A percentile compares a stretch with the other conserved stretches of the same genome.
Evolutionary conservation across 1,140 invertebrate genomes (phyloP).

Genomic region (Microplitis mediator): DNA sequence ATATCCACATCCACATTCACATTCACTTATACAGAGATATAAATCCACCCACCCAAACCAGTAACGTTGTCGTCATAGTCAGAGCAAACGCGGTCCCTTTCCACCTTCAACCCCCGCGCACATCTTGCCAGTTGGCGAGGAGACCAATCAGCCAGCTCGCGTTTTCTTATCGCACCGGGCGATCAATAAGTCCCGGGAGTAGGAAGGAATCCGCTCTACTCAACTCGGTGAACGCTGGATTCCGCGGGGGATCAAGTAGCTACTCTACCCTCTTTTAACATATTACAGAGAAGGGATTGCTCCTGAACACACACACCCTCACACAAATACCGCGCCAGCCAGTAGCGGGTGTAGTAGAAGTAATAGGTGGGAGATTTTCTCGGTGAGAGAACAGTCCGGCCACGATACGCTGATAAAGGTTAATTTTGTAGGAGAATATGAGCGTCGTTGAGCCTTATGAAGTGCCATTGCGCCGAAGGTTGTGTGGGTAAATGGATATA

Average conservation of each 20-base stretch:
- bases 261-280: too few species aligned
- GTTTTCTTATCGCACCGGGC: constrained; percentile 57
- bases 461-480: constrained; percentile 10
- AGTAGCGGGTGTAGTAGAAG: not conserved
- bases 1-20: not conserved
- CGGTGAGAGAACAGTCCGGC: constrained; percentile 32
- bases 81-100: not conserved
- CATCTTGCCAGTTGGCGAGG: constrained; percentile 33
- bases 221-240: constrained; percentile 31
- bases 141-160: constrained; percentile 56
- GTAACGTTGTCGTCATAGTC: too few species aligned
- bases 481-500: not conserved
- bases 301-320: too few species aligned
- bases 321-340: too few species aligned
- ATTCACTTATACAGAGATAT: not conserved
- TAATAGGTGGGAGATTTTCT: constrained; percentile 25
- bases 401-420: constrained; percentile 61
- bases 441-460: constrained; percentile 39
- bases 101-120: not conserved
- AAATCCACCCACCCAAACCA: not conserved
- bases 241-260: constrained; percentile 24
- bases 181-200: constrained; percentile 62
- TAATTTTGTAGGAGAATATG: constrained; percentile 60
- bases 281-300: too few species aligned
- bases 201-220: constrained; percentile 54